Evolutionary conservation across 37 sponge, comb jelly and placozoan species (phyloP).

Genomic region (Tethya wilhelma): DNA sequence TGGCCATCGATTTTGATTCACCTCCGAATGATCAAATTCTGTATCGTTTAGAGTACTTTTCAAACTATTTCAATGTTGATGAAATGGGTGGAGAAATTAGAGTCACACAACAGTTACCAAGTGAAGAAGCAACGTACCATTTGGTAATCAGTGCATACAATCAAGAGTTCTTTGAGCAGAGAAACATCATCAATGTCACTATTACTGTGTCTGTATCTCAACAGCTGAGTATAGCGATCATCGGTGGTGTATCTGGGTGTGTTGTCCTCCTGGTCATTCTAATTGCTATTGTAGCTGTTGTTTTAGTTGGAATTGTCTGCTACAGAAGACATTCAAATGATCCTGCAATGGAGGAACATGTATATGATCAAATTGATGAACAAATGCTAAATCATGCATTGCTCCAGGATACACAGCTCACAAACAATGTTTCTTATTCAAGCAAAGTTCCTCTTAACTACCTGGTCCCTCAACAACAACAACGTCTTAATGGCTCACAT

Average conservation of each 20-base stretch:
- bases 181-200: background rate
- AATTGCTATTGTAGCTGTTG: background rate
- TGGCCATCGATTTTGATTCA: conserved; percentile 11
- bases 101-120: too few species aligned
- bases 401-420: too few species aligned
- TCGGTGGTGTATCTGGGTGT: background rate
- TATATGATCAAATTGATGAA: too few species aligned
- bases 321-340: too few species aligned
- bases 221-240: background rate
- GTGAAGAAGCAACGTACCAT: background rate
- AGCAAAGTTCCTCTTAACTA: too few species aligned
- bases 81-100: too few species aligned
- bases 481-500: too few species aligned
- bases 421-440: too few species aligned
- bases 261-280: background rate
- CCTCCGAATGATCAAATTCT: background rate
- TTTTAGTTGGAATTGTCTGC: too few species aligned
- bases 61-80: background rate
- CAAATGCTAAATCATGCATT: too few species aligned
- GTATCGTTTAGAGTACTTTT: background rate
- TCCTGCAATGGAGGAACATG: too few species aligned
- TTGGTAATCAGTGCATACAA: conserved; percentile 20
- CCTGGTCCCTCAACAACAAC: too few species aligned
- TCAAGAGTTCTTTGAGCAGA: background rate
- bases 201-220: background rate